Base-by-base conservation (phyloP, 1,140 invertebrate species). In the Geopemphigus sp. region DNA sequence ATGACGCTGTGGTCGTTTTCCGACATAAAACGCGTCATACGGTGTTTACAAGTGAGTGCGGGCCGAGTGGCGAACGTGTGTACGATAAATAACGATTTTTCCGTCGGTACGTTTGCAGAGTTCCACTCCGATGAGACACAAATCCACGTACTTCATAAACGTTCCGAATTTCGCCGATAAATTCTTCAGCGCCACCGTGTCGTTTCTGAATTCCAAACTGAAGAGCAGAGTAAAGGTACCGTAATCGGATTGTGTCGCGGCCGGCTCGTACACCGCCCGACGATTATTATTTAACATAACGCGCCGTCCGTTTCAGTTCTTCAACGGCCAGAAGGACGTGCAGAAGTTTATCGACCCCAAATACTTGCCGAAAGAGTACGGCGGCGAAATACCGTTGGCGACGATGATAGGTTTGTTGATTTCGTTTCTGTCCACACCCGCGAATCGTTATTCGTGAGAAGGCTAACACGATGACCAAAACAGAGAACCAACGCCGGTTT, bases 71-170 rank as follows among this genome's bases (percentile, higher is more conserved):
- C n/a, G n/a, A n/a, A n/a, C n/a, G n/a, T n/a, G n/a, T n/a, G n/a
- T n/a, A n/a, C n/a, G n/a, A n/a, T n/a, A n/a, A n/a, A n/a, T n/a
- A n/a, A n/a, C n/a, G n/a, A n/a, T n/a, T n/a, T n/a, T n/a, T n/a
- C n/a, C n/a, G n/a, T n/a, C n/a, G n/a, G n/a, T n/a, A n/a, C n/a
- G n/a, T n/a, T n/a, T n/a, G 3, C 86, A 93, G 91, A 94, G 93
- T 85, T 93, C 93, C 1, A 91, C 93, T n/a, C 94, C 94, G 1
- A 93, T 95, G 89, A 88, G 93, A 17, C 93, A 95, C 84, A 95
- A 95, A 84, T 87, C 92, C 82, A 92, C 94, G 0, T 93, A 95
- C 83, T 92, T 95, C 82, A 87, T 95, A 26, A 94, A 95, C 84
- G 91, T 95, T 70, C 93, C 93, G 0, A 87, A 89, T 68, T 91